A percentile compares a stretch with the other conserved stretches of the same genome.
phyloP scores from a whole-genome alignment of 92 coral and sea anemone species.

The Actinostola sp. region DNA sequence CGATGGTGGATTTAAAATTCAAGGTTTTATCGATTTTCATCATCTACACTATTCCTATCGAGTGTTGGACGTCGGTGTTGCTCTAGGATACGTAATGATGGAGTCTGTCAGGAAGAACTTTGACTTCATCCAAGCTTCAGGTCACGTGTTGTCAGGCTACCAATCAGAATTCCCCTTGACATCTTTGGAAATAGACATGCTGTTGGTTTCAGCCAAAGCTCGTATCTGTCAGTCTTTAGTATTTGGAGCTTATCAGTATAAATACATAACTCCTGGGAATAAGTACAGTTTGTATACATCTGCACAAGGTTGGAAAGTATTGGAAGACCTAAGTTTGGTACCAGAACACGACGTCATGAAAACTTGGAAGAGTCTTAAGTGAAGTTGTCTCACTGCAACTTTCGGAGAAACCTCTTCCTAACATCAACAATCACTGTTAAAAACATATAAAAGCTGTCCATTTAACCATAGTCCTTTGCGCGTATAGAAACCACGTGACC shows the following conservation, averaged over 20 bases:
- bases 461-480: no score
- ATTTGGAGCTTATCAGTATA: conserved; percentile 37
- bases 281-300: not conserved
- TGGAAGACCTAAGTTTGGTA: conserved; percentile 22
- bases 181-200: conserved; percentile 27
- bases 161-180: conserved; percentile 51
- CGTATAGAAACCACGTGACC: no score
- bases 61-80: conserved; percentile 49
- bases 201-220: conserved; percentile 22
- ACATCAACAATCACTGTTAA: no score
- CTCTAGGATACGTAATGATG: conserved; percentile 42
- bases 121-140: conserved; percentile 21
- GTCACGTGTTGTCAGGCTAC: conserved; percentile 46
- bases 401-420: no score
- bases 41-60: conserved; percentile 35
- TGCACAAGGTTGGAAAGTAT: conserved; percentile 42
- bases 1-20: not conserved
- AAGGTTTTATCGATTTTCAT: conserved; percentile 48
- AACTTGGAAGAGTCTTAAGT: conserved; percentile 17
- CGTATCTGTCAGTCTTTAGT: conserved; percentile 52
- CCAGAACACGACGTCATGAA: conserved; percentile 20
- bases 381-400: no score
- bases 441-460: no score
- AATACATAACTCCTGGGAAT: conserved; percentile 17
- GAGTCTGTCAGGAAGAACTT: conserved; percentile 5